Evolutionary conservation across 2,113 vertebrate species (phyloP).

Genomic region (Urocitellus parryii): DNA sequence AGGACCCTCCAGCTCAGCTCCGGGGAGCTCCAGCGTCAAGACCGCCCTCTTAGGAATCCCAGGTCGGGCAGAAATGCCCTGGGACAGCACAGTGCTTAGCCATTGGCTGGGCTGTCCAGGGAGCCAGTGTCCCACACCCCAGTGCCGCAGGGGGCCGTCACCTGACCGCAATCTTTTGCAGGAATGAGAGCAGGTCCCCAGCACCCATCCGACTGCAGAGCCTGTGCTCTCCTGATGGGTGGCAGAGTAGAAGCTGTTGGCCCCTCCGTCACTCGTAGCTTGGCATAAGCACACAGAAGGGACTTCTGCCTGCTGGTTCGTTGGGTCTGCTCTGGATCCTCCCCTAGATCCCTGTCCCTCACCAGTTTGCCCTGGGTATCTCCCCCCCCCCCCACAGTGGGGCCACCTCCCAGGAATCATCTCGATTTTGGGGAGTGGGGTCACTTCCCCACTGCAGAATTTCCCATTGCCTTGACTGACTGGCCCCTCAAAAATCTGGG

Average conservation of each 20-base stretch:
- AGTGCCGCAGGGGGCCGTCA: background rate
- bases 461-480: background rate
- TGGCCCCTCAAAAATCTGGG: background rate
- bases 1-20: rapidly evolving
- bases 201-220: too few species aligned
- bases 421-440: too few species aligned
- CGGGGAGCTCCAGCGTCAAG: background rate
- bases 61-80: rapidly evolving
- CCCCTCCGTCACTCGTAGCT: background rate
- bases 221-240: too few species aligned
- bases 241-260: background rate
- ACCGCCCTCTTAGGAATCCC: rapidly evolving
- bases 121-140: background rate
- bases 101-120: background rate
- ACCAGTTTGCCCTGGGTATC: background rate
- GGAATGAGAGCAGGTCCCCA: background rate
- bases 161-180: background rate
- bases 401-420: background rate
- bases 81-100: rapidly evolving
- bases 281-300: background rate
- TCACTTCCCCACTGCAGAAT: background rate
- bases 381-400: background rate
- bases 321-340: background rate
- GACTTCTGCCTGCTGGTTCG: background rate
- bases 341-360: background rate